Conservation (phyloP, 2,797 vertebrate species). For the Amazonetta brasiliensis region DNA sequence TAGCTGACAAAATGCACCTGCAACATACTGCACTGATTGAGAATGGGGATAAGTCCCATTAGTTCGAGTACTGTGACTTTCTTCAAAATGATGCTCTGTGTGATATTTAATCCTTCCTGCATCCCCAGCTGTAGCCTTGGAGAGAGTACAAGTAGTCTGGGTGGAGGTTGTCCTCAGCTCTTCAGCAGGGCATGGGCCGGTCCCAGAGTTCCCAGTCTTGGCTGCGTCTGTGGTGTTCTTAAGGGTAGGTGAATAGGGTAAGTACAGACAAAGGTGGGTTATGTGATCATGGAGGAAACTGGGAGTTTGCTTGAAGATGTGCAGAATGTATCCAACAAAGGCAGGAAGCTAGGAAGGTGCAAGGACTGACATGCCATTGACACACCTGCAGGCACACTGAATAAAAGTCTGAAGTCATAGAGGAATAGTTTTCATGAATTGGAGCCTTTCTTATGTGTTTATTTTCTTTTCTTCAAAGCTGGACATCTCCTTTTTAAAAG, state of each 20-base stretch:
- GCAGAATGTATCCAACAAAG: background rate
- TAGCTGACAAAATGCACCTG: background rate
- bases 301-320: background rate
- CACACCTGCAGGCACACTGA: background rate
- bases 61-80: background rate
- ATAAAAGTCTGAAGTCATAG: background rate
- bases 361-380: rapidly evolving
- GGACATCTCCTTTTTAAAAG: background rate
- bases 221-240: background rate
- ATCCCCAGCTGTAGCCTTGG: background rate
- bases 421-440: background rate
- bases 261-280: background rate
- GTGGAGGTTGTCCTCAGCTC: background rate
- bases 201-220: background rate
- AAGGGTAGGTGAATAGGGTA: background rate
- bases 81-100: background rate
- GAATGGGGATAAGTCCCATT: background rate
- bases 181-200: background rate
- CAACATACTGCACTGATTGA: background rate
- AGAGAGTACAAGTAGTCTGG: background rate
- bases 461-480: no score
- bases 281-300: background rate
- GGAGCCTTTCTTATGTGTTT: rapidly evolving
- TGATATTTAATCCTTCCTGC: background rate
- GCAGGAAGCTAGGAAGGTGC: background rate